Evolutionary conservation across 2,888 invertebrate species (phyloP).

Genomic region (Abrostola triplasia): DNA sequence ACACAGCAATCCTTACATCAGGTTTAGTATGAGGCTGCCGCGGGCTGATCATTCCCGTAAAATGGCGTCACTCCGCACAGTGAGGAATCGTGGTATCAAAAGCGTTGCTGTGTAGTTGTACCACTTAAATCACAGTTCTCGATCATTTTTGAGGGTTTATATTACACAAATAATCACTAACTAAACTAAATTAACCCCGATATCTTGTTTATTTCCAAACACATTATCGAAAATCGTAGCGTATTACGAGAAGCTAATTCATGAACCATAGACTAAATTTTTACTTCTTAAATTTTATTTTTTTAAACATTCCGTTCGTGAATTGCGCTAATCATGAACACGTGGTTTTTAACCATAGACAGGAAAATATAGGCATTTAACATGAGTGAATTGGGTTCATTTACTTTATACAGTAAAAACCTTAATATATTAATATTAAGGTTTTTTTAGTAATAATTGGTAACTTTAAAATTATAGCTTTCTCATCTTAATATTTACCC

Average conservation of each 20-base stretch:
- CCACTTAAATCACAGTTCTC: constrained; percentile 70
- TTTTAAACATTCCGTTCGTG: constrained; percentile 58
- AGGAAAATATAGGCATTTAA: constrained; percentile 19
- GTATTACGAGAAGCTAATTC: constrained; percentile 86
- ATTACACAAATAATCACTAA: constrained; percentile 66
- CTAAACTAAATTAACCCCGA: constrained; percentile 68
- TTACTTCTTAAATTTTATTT: constrained; percentile 68
- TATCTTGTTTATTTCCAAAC: constrained; percentile 86
- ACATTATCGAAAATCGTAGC: constrained; percentile 81
- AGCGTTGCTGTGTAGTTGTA: constrained; percentile 71
- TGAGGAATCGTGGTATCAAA: constrained; percentile 85
- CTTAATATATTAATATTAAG: no score
- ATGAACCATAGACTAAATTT: constrained; percentile 78
- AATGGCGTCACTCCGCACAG: constrained; percentile 88
- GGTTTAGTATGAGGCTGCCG: constrained; percentile 86
- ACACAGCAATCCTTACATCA: constrained; percentile 84
- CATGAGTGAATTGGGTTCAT: no score
- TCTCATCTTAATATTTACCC: background rate
- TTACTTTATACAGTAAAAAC: no score
- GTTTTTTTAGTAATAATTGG: no score
- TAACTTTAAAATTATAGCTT: background rate
- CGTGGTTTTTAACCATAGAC: constrained; percentile 73
- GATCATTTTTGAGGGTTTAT: constrained; percentile 73
- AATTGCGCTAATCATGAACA: constrained; percentile 60
- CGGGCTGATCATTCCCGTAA: constrained; percentile 89